phyloP scores from a whole-genome alignment of 2,797 vertebrate genomes.

The Catharus ustulatus region DNA sequence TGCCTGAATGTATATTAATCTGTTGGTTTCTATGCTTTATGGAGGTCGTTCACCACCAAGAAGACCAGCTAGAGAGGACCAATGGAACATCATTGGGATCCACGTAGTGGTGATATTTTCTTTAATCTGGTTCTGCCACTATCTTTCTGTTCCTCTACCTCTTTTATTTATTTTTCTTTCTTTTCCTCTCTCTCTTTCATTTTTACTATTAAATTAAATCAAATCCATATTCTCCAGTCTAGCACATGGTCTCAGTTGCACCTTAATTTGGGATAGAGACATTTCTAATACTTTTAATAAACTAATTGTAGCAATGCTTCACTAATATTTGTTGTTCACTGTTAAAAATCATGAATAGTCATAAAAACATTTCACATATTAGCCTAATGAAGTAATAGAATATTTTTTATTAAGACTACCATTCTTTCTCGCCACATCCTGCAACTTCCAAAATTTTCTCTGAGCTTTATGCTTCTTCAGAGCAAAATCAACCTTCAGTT shows the following conservation, averaged over 20 bases:
- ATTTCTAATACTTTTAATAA: background rate
- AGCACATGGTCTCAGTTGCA: background rate
- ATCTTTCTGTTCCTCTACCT: background rate
- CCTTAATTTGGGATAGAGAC: background rate
- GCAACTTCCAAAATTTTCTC: background rate
- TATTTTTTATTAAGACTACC: background rate
- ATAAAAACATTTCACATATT: background rate
- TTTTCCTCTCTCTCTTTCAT: background rate
- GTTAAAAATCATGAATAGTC: background rate
- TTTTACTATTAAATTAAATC: background rate
- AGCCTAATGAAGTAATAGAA: background rate
- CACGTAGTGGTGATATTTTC: background rate
- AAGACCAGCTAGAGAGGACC: background rate
- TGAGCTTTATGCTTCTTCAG: background rate
- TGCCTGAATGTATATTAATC: too few relatives aligned
- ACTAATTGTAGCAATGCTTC: accelerated
- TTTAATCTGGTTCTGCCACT: background rate
- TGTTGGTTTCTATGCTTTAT: background rate
- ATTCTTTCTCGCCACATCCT: background rate
- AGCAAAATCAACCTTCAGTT: background rate
- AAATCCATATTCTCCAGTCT: background rate
- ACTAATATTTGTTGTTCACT: background rate
- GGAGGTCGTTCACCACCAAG: background rate
- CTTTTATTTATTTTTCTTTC: background rate
- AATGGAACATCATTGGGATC: accelerated